phyloP scores from a whole-genome alignment of 2,888 invertebrate species.

The Archips crataeganus region DNA sequence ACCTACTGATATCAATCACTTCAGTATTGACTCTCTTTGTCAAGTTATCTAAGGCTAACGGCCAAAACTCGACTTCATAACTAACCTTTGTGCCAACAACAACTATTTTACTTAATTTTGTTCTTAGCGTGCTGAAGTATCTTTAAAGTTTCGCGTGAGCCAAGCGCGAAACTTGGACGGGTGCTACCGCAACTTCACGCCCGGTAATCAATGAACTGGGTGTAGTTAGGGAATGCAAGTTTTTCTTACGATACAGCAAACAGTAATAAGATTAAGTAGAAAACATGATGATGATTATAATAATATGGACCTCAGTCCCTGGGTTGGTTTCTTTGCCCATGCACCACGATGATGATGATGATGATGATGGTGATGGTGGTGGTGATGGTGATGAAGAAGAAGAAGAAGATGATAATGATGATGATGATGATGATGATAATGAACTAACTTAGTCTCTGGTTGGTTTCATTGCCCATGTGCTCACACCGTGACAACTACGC shows the following conservation, averaged over 20 bases:
- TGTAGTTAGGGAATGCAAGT: constrained; percentile 3
- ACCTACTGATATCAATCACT: no score
- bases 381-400: no score
- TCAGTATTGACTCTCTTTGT: neutral
- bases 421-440: no score
- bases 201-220: constrained; percentile 32
- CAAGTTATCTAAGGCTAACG: constrained; percentile 9
- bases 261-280: neutral
- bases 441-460: no score
- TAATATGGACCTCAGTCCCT: no score
- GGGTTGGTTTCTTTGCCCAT: no score
- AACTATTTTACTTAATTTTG: constrained; percentile 39
- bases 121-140: constrained; percentile 38
- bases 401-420: no score
- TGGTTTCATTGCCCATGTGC: no score
- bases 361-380: no score
- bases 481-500: neutral
- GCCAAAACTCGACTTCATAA: constrained; percentile 8
- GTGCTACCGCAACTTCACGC: constrained; percentile 31
- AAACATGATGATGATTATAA: neutral
- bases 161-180: constrained; percentile 26
- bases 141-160: constrained; percentile 30
- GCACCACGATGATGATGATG: no score
- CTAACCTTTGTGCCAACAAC: constrained; percentile 14
- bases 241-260: neutral